Evolutionary conservation across 2,888 invertebrate species (phyloP).

Genomic region (Thereva nobilitata): DNA sequence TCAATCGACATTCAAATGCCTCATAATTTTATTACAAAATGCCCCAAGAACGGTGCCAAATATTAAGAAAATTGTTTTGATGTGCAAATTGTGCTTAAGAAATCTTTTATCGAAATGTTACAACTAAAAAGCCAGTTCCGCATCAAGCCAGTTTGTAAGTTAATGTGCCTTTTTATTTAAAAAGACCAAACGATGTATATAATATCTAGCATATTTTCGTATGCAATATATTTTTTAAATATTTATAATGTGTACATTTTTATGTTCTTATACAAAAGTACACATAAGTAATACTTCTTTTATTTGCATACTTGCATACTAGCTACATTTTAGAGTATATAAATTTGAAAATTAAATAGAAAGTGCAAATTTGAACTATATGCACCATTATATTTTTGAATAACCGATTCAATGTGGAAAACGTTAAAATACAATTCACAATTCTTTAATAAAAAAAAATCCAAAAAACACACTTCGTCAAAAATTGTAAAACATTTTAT

Average conservation of each 20-base stretch:
- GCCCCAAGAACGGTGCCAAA: slow-evolving; percentile 34
- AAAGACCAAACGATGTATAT: slow-evolving; percentile 32
- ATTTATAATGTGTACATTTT: slow-evolving; percentile 32
- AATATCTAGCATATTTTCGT: slow-evolving; percentile 29
- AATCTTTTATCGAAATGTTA: background rate
- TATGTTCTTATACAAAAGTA: slow-evolving; percentile 31
- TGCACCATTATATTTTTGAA: slow-evolving; percentile 19
- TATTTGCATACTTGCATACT: slow-evolving; percentile 26
- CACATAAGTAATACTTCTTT: slow-evolving; percentile 25
- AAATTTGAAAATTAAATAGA: slow-evolving; percentile 8
- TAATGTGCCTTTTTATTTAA: slow-evolving; percentile 36
- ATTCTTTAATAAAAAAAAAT: slow-evolving; percentile 18
- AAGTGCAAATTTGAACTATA: slow-evolving; percentile 17
- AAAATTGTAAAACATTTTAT: slow-evolving; percentile 47
- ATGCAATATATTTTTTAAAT: slow-evolving; percentile 34
- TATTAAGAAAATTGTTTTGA: slow-evolving; percentile 32
- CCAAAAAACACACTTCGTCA: slow-evolving; percentile 54
- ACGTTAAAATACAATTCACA: slow-evolving; percentile 10
- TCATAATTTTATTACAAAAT: background rate
- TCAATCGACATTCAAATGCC: too few species aligned
- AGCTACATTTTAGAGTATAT: too few species aligned
- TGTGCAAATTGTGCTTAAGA: slow-evolving; percentile 4
- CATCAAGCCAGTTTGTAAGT: slow-evolving; percentile 33
- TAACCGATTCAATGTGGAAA: slow-evolving; percentile 17
- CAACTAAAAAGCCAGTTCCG: background rate